Evolutionary conservation across 2,797 vertebrate genomes (phyloP), one percentile per base, ranked within the genome.

Genomic region (Tachyglossus aculeatus): DNA sequence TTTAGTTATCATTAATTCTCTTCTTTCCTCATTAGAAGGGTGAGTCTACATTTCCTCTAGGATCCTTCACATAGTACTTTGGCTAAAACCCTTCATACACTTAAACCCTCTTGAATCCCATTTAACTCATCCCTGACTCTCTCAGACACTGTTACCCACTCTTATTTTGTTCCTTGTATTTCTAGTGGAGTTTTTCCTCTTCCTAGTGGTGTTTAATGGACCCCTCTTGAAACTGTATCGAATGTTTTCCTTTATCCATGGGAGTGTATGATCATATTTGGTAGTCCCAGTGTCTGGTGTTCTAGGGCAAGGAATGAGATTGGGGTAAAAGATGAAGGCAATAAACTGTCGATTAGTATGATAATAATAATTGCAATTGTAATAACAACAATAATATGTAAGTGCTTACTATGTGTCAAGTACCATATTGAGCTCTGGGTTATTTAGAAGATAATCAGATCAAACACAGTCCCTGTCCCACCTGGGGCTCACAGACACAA

Each of bases 1-100:
- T 45, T 74, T 48, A 80, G 71, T 74, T 71, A 65, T 74, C 60
- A 78, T 74, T 74, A 74, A 74, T 83, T 67, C 80, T 59, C 50
- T 71, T 69, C 71, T 70, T 54, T 24, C 38, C 39, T 78, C 51
- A 45, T 78, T 54, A 80, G 73, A 66, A 56, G 63, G 22, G 50
- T 9, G 36, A 60, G 4, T 12, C 11, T 78, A 36, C 44, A 44
- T 45, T 38, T 59, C 31, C 29, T 6, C 2, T 78, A 41, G 71
- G 66, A 74, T 83, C 76, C 71, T 69, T 66, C 74, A 59, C 71
- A 54, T 76, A 68, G 43, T 12, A 74, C 71, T 39, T 33, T 76
- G 48, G 41, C 67, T 58, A 74, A 53, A 64, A 61, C 43, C 67
- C 66, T 41, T 57, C 52, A 63, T 67, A 47, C 38, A 60, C 36